Conservation (phyloP, 1,140 invertebrate species). For the Bradynema listronoti region DNA sequence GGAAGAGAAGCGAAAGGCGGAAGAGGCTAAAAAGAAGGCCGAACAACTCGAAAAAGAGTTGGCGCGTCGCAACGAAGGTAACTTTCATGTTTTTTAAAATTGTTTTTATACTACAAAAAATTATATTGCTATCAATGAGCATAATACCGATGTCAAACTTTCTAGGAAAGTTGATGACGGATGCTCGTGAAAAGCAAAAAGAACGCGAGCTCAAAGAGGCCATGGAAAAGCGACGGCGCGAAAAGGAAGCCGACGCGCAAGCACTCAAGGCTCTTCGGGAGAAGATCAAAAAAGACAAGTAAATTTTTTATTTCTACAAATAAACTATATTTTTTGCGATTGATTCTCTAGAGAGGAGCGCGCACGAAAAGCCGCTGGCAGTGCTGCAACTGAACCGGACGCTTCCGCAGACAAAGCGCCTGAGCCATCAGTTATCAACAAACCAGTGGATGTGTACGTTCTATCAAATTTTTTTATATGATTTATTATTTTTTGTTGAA, state of each 20-base stretch:
- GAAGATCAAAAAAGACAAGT: conserved; percentile 26
- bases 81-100: too few species aligned
- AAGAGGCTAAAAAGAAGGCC: conserved; percentile 24
- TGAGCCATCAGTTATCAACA: conserved; percentile 1
- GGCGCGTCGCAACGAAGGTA: conserved; percentile 21
- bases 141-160: too few species aligned
- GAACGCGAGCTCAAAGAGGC: conserved; percentile 25
- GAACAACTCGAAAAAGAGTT: conserved; percentile 27
- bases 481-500: conserved; percentile 3
- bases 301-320: conserved; percentile 13
- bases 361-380: conserved; percentile 3
- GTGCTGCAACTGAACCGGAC: not conserved
- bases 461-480: not conserved
- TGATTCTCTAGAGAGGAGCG: conserved; percentile 25
- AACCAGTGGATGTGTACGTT: conserved; percentile 21
- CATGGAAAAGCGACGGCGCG: conserved; percentile 16
- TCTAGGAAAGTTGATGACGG: conserved; percentile 23
- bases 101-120: too few species aligned
- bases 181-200: conserved; percentile 22
- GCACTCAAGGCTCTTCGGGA: conserved; percentile 24
- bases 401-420: not conserved
- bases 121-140: too few species aligned
- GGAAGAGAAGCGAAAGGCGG: conserved; percentile 21
- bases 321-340: conserved; percentile 13
- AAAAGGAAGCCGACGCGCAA: conserved; percentile 25